Percentiles rank a stretch among this genome's conserved stretches.
Conservation (phyloP, 1,140 invertebrate species). For the Zophobas morio region DNA sequence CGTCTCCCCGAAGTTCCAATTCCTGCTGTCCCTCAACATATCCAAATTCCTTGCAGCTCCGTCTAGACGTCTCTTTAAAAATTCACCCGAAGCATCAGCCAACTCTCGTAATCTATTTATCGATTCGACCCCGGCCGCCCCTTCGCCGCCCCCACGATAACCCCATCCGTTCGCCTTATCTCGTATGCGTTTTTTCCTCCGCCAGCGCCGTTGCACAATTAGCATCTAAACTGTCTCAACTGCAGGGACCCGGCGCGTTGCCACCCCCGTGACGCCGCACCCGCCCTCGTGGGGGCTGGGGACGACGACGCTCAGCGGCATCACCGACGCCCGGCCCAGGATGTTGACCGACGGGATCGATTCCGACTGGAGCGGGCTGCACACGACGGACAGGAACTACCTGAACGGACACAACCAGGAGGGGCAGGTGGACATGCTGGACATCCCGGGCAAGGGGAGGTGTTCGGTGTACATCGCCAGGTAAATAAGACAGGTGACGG, state of each 20-base stretch:
- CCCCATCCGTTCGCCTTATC: no score
- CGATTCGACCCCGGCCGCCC: no score
- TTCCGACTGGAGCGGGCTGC: slow-evolving; percentile 74
- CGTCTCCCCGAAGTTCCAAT: no score
- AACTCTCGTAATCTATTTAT: no score
- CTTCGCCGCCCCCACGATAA: no score
- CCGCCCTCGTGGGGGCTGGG: slow-evolving; percentile 72
- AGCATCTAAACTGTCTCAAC: slow-evolving; percentile 8
- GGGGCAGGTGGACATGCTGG: slow-evolving; percentile 89
- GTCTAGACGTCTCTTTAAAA: no score
- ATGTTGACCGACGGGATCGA: slow-evolving; percentile 70
- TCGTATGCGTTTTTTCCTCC: neutral
- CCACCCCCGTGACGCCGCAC: slow-evolving; percentile 76
- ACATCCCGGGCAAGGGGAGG: slow-evolving; percentile 92
- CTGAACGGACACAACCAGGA: slow-evolving; percentile 72
- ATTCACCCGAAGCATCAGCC: no score
- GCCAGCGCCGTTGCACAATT: neutral
- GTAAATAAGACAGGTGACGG: slow-evolving; percentile 59
- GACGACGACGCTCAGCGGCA: slow-evolving; percentile 52
- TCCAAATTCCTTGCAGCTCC: no score
- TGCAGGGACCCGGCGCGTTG: slow-evolving; percentile 61
- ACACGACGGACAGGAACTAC: slow-evolving; percentile 69
- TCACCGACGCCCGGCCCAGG: slow-evolving; percentile 62
- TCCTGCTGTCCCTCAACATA: no score
- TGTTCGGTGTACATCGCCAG: slow-evolving; percentile 93